Evolutionary conservation across 2,888 invertebrate genomes (phyloP).

Genomic region (Trilocha varians): DNA sequence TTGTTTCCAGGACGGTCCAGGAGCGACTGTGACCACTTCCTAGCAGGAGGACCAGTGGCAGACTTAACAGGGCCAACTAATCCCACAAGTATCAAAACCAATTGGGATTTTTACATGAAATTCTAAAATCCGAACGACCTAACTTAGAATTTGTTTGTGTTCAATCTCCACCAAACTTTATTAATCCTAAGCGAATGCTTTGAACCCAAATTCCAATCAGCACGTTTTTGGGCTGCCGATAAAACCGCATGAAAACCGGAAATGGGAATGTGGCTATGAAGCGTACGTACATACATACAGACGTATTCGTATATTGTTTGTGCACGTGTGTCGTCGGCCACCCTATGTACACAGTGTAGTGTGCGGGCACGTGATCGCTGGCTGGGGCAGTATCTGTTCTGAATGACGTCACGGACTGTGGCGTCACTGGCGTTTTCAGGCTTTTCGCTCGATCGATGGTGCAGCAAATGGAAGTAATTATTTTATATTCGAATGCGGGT

Average conservation of each 20-base stretch:
- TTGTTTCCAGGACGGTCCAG: no score
- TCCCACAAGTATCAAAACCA: no score
- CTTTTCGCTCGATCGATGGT: conserved; percentile 1
- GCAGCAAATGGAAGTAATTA: conserved; percentile 1
- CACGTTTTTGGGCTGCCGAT: conserved; percentile 16
- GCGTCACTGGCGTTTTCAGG: conserved; percentile 11
- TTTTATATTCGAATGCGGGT: neutral
- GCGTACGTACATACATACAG: conserved; percentile 10
- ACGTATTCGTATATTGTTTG: conserved; percentile 7
- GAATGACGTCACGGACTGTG: conserved; percentile 27
- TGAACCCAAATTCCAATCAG: neutral
- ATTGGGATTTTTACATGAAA: no score
- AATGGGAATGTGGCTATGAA: conserved; percentile 10
- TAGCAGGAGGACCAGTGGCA: no score
- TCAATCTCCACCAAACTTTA: neutral
- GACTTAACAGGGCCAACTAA: no score
- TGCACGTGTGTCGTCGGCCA: conserved; percentile 7
- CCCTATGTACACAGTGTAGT: conserved; percentile 5
- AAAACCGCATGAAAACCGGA: conserved; percentile 25
- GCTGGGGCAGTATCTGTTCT: conserved; percentile 14
- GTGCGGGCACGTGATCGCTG: conserved; percentile 31
- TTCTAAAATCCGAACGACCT: no score
- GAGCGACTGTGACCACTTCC: no score
- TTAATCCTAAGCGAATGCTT: neutral
- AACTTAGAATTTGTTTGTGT: no score